Conservation (phyloP, 1,140 invertebrate species). For the Cotesia vestalis region DNA sequence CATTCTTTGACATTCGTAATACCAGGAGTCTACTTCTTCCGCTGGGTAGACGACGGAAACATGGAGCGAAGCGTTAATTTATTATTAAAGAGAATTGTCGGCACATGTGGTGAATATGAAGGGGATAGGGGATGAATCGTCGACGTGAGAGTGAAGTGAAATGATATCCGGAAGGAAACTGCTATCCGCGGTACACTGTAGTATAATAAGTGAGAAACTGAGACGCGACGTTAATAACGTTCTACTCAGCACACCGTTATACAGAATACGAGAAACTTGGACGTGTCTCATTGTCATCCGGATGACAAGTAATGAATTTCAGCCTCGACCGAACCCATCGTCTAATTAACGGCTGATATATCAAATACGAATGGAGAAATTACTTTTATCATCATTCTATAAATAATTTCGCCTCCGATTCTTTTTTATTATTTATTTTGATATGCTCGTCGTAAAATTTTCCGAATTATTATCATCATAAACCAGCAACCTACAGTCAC, state of each 20-base stretch:
- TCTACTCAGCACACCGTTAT: constrained; percentile 6
- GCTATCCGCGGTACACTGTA: background rate
- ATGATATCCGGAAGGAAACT: background rate
- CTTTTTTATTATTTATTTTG: too few relatives aligned
- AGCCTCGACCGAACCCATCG: constrained; percentile 22
- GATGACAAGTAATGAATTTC: constrained; percentile 43
- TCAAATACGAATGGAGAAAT: constrained; percentile 15
- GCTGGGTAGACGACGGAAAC: too few relatives aligned
- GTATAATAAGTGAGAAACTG: constrained; percentile 13
- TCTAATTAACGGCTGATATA: constrained; percentile 42
- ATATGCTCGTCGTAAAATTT: too few relatives aligned
- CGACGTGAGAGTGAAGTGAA: too few relatives aligned
- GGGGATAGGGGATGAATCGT: too few relatives aligned
- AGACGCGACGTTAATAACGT: constrained; percentile 39
- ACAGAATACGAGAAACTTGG: constrained; percentile 40
- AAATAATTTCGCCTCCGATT: too few relatives aligned
- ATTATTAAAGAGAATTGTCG: background rate
- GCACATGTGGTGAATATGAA: background rate
- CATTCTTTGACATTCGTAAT: too few relatives aligned
- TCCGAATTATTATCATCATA: too few relatives aligned
- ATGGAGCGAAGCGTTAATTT: too few relatives aligned
- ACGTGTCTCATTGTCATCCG: constrained; percentile 39
- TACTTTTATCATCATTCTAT: too few relatives aligned
- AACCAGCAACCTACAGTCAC: too few relatives aligned
- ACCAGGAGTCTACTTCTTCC: too few relatives aligned